A percentile compares a stretch with the other conserved stretches of the same genome.
These are phyloP conservation scores for Oreochromis mossambicus DNA, from an alignment of 2,797 vertebrate genomes.

Conservation along the genomic window DNA sequence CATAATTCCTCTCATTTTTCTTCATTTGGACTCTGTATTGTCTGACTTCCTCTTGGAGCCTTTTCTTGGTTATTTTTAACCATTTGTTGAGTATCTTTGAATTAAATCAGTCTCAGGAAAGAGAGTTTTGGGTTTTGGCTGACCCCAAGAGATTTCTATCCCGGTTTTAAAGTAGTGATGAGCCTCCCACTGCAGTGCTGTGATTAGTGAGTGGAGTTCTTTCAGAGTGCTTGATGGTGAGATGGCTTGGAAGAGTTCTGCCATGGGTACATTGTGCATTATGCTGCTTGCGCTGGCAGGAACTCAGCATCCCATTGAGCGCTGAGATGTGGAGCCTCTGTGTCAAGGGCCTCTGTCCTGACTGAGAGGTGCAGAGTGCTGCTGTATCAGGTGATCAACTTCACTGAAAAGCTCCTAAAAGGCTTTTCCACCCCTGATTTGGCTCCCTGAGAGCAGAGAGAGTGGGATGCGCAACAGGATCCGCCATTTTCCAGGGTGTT, in stretches of 20 bases:
- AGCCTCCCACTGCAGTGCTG: constrained; percentile 23
- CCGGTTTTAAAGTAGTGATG: constrained; percentile 49
- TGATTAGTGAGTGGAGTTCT: constrained; percentile 59
- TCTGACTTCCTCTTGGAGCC: constrained; percentile 26
- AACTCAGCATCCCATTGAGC: constrained; percentile 50
- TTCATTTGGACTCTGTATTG: constrained; percentile 7
- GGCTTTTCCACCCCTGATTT: constrained; percentile 64
- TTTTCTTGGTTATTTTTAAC: not conserved
- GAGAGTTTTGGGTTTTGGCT: constrained; percentile 33
- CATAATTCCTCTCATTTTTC: constrained; percentile 17
- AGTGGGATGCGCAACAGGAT: constrained; percentile 70
- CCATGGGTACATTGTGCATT: constrained; percentile 45
- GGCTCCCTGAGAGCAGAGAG: constrained; percentile 52
- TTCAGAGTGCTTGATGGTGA: constrained; percentile 33
- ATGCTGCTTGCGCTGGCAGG: constrained; percentile 56
- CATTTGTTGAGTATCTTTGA: not conserved
- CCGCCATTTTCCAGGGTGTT: constrained; percentile 74
- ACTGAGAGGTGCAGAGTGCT: constrained; percentile 49
- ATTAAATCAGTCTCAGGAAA: constrained; percentile 6
- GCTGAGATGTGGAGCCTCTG: constrained; percentile 35
- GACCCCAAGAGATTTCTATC: constrained; percentile 30
- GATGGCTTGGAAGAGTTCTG: constrained; percentile 43
- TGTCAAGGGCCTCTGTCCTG: constrained; percentile 66
- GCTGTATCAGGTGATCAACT: constrained; percentile 73
- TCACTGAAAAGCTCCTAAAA: constrained; percentile 67